Evolutionary conservation across 64 coral and sea anemone species (phyloP), one percentile per base, ranked within the genome.

Genomic region (Montipora foliosa): DNA sequence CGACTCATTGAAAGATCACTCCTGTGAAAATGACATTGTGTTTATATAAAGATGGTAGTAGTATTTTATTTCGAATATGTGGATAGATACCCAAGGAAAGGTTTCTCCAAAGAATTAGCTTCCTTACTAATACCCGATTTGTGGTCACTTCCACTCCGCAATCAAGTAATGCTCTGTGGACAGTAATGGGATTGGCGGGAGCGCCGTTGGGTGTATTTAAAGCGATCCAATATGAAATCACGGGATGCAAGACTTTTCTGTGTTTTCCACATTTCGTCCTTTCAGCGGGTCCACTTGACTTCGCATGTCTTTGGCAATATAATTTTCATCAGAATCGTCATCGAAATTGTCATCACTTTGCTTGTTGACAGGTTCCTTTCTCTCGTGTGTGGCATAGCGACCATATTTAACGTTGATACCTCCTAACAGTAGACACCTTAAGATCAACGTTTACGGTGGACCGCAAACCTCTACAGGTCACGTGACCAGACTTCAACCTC

Each of bases 101-200:
- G 6, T 45, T 45, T 45, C 37, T 37, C 37, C 4, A 45, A 44
- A 13, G 7, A 5, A 44, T 6, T 52, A n/a, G 57, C 10, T 55
- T 89, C 76, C 37, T 37, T 37, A 37, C n/a, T n/a, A n/a, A n/a
- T n/a, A n/a, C 37, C 37, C 37, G 37, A 37, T 2, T 37, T 37
- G 37, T 37, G 37, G 37, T 37, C 37, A 0, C 37, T 37, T 37
- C 37, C 37, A 37, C 37, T 37, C 37, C 37, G 29, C 29, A 37
- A 37, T 37, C 29, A 21, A 89, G 44, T 17, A 89, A n/a, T 60
- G 87, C 76, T 64, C 22, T 60, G 8, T 92, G 79, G 11, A 89
- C 87, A 16, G 52, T 19, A 19, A 89, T 57, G 13, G 87, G 50
- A 49, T 79, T 75, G 58, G 76, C 74, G 24, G 87, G 87, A 6